Conservation (phyloP, 2,888 invertebrate genomes). For the Branchipolynoe longqiensis region DNA sequence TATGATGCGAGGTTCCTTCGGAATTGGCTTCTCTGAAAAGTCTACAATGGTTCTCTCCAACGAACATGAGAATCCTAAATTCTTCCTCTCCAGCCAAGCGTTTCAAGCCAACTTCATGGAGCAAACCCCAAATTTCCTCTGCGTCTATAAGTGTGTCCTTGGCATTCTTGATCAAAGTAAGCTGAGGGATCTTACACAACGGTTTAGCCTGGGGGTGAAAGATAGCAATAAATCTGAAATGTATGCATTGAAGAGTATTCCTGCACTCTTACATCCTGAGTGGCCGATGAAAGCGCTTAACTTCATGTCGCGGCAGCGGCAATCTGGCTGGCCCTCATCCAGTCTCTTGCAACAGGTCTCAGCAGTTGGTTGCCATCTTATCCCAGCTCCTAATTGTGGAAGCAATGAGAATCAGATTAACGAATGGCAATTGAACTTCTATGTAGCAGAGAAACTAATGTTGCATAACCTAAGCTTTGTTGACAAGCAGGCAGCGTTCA, state of each 20-base stretch:
- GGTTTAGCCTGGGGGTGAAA: background rate
- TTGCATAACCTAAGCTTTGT: background rate
- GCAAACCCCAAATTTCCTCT: conserved; percentile 42
- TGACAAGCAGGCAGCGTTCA: conserved; percentile 29
- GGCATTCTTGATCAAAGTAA: conserved; percentile 1
- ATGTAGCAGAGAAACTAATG: conserved; percentile 10
- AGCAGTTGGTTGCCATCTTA: conserved; percentile 21
- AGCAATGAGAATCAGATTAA: background rate
- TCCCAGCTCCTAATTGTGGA: background rate
- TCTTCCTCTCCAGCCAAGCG: conserved; percentile 26
- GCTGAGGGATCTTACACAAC: background rate
- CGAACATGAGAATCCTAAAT: background rate
- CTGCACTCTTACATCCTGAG: conserved; percentile 8
- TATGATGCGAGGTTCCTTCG: conserved; percentile 33
- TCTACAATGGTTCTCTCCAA: conserved; percentile 15
- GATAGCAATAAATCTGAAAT: background rate
- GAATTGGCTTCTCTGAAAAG: conserved; percentile 11
- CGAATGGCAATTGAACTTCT: conserved; percentile 22
- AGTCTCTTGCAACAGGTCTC: background rate
- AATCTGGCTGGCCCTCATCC: background rate
- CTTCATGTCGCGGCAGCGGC: background rate
- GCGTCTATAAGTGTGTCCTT: background rate
- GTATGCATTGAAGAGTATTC: conserved; percentile 27
- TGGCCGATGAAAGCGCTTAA: conserved; percentile 13
- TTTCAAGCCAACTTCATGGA: conserved; percentile 26